Evolutionary conservation across 2,888 invertebrate species (phyloP).

Genomic region (Xestoiulus laeticollis): DNA sequence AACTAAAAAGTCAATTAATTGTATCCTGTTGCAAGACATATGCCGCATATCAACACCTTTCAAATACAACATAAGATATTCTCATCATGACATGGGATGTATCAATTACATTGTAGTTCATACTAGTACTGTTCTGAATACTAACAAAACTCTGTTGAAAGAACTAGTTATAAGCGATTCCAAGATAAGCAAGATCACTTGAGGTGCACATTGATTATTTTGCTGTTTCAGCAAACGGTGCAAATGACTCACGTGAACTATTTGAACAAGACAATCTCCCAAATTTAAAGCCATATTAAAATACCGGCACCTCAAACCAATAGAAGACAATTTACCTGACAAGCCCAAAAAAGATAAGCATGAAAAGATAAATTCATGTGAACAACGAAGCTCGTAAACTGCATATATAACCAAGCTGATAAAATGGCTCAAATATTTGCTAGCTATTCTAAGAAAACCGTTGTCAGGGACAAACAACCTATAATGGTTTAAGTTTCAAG

Average conservation of each 20-base stretch:
- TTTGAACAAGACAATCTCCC: neutral
- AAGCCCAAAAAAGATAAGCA: neutral
- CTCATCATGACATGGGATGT: too few species aligned
- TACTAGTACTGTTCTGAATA: too few species aligned
- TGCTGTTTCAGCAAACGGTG: neutral
- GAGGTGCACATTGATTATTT: neutral
- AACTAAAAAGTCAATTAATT: too few species aligned
- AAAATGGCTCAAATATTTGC: too few species aligned
- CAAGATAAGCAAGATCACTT: too few species aligned
- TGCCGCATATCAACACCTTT: too few species aligned
- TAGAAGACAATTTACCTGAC: neutral
- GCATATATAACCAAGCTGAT: neutral
- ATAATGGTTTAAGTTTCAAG: neutral
- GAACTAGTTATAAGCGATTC: too few species aligned
- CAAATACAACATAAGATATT: too few species aligned
- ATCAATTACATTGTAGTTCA: too few species aligned
- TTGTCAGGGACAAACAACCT: neutral
- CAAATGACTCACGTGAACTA: neutral
- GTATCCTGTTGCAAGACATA: too few species aligned
- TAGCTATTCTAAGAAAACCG: neutral
- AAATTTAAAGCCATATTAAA: neutral
- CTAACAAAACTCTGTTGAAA: too few species aligned
- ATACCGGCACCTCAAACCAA: neutral
- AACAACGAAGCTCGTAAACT: neutral
- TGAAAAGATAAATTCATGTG: neutral